phyloP scores from a whole-genome alignment of 2,113 vertebrate genomes.

The Ibidorhyncha struthersii region DNA sequence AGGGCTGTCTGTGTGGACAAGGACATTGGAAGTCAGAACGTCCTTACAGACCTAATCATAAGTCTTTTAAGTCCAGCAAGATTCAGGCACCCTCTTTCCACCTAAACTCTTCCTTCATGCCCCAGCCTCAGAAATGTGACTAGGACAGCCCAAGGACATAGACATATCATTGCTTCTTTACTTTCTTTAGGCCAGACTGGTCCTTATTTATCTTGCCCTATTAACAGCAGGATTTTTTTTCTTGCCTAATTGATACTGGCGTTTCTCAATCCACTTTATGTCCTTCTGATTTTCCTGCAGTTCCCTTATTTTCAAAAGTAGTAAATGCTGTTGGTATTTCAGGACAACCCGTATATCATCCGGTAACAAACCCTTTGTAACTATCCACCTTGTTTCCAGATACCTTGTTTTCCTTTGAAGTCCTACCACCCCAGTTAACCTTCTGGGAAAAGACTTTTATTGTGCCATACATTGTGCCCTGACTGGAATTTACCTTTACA shows the following conservation, averaged over 20 bases:
- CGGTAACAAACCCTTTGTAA: neutral
- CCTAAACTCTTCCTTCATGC: neutral
- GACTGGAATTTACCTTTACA: neutral
- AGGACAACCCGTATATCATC: neutral
- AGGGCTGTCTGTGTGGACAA: neutral
- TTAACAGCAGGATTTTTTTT: neutral
- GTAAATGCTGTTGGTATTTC: neutral
- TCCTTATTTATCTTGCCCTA: neutral
- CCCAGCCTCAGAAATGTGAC: neutral
- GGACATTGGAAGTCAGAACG: neutral
- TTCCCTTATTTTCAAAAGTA: neutral
- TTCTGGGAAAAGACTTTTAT: neutral
- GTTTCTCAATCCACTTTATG: neutral
- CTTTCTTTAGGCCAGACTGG: neutral
- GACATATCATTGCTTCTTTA: neutral
- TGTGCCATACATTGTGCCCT: neutral
- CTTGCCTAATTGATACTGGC: neutral
- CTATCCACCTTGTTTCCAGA: neutral
- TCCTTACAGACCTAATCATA: neutral
- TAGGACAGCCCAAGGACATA: neutral
- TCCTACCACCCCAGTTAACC: neutral
- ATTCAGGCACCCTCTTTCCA: neutral
- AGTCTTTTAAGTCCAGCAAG: neutral
- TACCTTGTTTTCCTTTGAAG: neutral
- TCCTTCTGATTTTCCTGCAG: neutral